Percentiles rank a stretch among this genome's conserved stretches.
Evolutionary conservation across 2,797 vertebrate species (phyloP).

Genomic region (Sebastiscus albofasciatus): DNA sequence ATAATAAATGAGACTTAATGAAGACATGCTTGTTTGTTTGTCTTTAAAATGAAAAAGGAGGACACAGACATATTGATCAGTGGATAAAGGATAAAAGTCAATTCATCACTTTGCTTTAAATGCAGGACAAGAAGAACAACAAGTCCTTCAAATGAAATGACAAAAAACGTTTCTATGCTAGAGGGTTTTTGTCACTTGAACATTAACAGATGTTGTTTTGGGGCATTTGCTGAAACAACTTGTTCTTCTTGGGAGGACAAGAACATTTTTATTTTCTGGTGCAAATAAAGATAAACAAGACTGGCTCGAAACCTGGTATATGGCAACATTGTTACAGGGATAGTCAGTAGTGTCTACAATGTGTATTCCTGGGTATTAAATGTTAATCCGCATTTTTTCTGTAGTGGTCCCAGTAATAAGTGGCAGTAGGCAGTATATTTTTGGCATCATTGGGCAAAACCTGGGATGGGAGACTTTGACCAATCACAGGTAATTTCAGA

Average conservation of each 20-base stretch:
- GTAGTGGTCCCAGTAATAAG: not conserved
- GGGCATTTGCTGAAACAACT: not conserved
- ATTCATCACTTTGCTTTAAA: not conserved
- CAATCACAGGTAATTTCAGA: too few species aligned
- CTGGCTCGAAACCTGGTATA: not conserved
- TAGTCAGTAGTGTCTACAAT: not conserved
- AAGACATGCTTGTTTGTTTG: constrained; percentile 3
- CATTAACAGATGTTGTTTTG: not conserved
- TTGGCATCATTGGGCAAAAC: too few species aligned
- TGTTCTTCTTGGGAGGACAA: not conserved
- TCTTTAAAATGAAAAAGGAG: not conserved
- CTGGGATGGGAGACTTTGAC: too few species aligned
- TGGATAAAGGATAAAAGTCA: not conserved
- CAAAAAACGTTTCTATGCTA: not conserved
- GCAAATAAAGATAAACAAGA: not conserved
- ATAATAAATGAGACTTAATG: not conserved
- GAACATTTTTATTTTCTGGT: not conserved
- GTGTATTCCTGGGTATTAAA: not conserved
- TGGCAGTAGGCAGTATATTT: too few species aligned
- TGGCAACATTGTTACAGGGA: not conserved
- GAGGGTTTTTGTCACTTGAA: not conserved
- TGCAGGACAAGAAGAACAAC: not conserved
- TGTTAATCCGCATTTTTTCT: not conserved
- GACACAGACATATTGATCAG: not conserved
- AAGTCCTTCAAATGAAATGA: not conserved